A percentile compares a stretch with the other conserved stretches of the same genome.
phyloP scores from a whole-genome alignment of 2,797 vertebrate genomes.

The Oophaga sylvatica region DNA sequence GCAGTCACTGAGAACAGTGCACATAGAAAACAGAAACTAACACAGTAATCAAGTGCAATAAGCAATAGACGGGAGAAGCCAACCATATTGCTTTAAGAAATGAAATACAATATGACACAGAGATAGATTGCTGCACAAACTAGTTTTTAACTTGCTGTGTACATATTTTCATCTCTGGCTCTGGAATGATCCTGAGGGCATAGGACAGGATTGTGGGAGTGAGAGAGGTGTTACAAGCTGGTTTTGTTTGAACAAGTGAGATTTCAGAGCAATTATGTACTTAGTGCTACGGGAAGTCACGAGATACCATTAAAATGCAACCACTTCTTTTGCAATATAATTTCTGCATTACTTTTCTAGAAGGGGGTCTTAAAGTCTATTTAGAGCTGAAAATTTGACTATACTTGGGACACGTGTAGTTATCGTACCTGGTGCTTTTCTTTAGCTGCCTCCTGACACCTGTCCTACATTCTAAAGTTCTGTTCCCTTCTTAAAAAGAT shows the following conservation, averaged over 20 bases:
- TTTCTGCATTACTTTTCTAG: not conserved
- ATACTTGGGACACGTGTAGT: too few species aligned
- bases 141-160: not conserved
- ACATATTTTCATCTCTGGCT: not conserved
- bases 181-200: constrained; percentile 45
- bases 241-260: constrained; percentile 49
- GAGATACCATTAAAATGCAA: not conserved
- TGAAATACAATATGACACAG: not conserved
- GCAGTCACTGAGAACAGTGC: not conserved
- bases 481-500: too few species aligned
- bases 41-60: not conserved
- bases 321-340: not conserved
- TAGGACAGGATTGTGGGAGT: constrained; percentile 23
- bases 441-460: too few species aligned
- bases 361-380: not conserved
- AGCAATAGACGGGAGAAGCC: not conserved
- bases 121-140: not conserved
- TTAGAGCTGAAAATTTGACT: too few species aligned
- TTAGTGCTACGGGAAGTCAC: constrained; percentile 24
- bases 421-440: too few species aligned
- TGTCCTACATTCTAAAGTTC: too few species aligned
- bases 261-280: constrained; percentile 32
- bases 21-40: not conserved
- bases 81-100: not conserved
- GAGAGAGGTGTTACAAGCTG: not conserved